These are phyloP conservation scores for Anomalospiza imberbis DNA, from an alignment of 2,797 vertebrate species.

Conservation along the genomic window DNA sequence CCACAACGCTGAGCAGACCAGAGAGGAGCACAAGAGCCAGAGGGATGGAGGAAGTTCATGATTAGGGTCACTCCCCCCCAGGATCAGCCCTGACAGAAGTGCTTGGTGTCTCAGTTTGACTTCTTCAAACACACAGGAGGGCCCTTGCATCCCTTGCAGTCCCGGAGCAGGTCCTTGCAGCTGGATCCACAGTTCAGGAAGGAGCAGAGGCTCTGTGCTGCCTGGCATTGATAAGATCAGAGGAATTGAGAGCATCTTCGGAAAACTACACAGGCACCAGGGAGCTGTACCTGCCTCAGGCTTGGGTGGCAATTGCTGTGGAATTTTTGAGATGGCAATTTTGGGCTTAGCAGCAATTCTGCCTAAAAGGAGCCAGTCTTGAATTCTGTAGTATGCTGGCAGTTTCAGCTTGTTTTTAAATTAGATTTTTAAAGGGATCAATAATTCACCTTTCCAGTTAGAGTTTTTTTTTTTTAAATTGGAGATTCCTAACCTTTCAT, in stretches of 20 bases:
- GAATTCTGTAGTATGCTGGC: not conserved
- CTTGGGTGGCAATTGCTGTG: not conserved
- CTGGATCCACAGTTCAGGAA: not conserved
- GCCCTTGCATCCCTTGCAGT: not conserved
- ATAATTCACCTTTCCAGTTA: not conserved
- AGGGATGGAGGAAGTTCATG: not conserved
- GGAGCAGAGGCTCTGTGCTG: not conserved
- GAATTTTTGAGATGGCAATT: slow-evolving; percentile 31
- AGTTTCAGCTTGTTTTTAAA: not conserved
- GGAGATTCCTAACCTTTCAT: not conserved
- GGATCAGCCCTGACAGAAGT: no score
- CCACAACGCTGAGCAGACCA: not conserved
- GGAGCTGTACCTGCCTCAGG: slow-evolving; percentile 24
- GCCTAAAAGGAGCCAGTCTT: not conserved
- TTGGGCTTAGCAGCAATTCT: slow-evolving; percentile 41
- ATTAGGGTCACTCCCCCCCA: not conserved
- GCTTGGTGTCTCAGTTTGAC: not conserved
- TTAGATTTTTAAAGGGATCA: not conserved
- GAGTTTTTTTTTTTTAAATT: not conserved
- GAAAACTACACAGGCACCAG: not conserved
- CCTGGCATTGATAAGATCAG: not conserved
- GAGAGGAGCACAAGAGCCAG: not conserved
- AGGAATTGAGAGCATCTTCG: not conserved
- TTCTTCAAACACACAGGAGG: not conserved
- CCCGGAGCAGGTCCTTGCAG: not conserved